These are phyloP conservation scores for Oligia strigilis DNA, from an alignment of 2,888 invertebrate species.

Conservation along the genomic window DNA sequence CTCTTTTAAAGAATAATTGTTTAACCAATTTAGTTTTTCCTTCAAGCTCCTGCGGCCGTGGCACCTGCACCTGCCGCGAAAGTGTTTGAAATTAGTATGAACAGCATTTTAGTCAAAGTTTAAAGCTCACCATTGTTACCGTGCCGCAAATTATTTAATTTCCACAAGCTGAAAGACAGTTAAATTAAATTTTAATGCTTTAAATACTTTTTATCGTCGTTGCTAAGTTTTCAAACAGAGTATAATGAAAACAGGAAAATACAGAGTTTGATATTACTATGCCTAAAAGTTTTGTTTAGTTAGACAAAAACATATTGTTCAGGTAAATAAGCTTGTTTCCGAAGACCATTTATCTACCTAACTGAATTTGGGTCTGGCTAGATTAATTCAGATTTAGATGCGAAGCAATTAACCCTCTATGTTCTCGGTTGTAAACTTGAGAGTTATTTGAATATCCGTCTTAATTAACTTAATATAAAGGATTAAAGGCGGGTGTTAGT, in stretches of 20 bases:
- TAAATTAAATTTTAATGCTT: neutral
- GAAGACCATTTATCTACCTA: constrained; percentile 4
- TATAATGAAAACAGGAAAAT: neutral
- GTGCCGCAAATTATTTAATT: neutral
- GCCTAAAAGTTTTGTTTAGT: neutral
- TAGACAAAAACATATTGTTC: constrained; percentile 6
- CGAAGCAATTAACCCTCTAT: constrained; percentile 40
- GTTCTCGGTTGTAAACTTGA: constrained; percentile 27
- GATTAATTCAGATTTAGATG: constrained; percentile 33
- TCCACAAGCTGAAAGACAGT: neutral
- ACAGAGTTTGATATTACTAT: neutral
- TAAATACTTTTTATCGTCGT: neutral
- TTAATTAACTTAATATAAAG: constrained; percentile 16
- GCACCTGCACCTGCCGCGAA: neutral
- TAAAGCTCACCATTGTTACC: neutral
- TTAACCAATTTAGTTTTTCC: neutral
- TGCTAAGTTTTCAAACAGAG: neutral
- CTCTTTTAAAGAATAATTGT: neutral
- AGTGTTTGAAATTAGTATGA: neutral
- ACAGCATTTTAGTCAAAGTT: neutral
- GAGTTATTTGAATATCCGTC: constrained; percentile 34
- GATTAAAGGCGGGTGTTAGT: constrained; percentile 5
- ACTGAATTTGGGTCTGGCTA: constrained; percentile 11
- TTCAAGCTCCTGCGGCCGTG: neutral
- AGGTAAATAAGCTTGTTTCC: constrained; percentile 12